Base-by-base conservation (phyloP, 2,888 invertebrate genomes). In the Pedicia rivosa region DNA sequence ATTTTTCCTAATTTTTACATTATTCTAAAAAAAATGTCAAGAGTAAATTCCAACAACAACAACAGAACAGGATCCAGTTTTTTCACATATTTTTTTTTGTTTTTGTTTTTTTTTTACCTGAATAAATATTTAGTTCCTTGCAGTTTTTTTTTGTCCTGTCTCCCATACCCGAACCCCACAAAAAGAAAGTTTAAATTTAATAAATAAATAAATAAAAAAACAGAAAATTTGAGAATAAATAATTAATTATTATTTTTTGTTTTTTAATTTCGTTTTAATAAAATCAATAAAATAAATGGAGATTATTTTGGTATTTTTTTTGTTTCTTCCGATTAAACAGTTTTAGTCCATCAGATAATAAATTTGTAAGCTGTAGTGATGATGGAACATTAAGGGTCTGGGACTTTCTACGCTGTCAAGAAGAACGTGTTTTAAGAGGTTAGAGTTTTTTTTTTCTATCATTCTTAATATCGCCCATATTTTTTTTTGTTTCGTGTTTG, bases 281-380 rank as follows among this genome's bases (percentile, higher is more conserved):
- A n/a, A n/a, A n/a, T n/a, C 28, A 25, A 20, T 39, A 40, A 40
- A 22, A 33, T 34, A 42, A 34, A 40, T 19, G 29, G n/a, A 36
- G 26, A 20, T 44, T 41, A 36, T 37, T 38, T 40, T 40, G 20
- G 31, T 31, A 42, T 41, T 34, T 38, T 40, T 42, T 45, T 40
- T 40, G 35, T 38, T 35, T 35, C 40, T 42, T 32, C 28, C 37
- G 49, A 46, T n/a, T n/a, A n/a, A n/a, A 47, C 66, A 97, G 97
- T 76, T 99, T 99, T 73, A 91, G 95, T 69, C 97, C 98, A 38
- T 86, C 87, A 57, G 98, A 99, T 72, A 78, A 79, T 57, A 99
- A 99, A 70, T 90, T 98, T 70, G 95, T 91, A 19, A 92, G 97
- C 40, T 97, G 97, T 68, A 97, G 97, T 42, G 98, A 99, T 65